These are phyloP conservation scores for Octodonta nipae DNA, from an alignment of 2,888 invertebrate genomes.

Conservation along the genomic window DNA sequence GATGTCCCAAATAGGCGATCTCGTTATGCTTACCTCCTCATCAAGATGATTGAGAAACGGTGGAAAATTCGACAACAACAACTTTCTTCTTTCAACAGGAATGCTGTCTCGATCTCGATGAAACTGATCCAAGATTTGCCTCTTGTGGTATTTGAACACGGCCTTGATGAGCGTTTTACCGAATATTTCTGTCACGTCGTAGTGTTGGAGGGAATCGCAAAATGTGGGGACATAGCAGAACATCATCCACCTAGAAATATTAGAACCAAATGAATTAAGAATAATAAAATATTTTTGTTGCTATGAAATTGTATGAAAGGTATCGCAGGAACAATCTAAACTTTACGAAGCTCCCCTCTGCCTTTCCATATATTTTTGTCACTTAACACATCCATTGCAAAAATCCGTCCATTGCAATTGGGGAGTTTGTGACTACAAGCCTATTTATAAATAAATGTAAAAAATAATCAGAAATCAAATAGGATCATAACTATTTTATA, in stretches of 20 bases:
- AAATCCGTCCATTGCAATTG: no score
- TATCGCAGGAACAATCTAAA: constrained; percentile 12
- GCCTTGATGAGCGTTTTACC: constrained; percentile 75
- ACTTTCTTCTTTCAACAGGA: constrained; percentile 69
- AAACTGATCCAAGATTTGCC: constrained; percentile 83
- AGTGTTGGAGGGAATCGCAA: constrained; percentile 83
- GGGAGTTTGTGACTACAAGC: no score
- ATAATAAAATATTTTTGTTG: neutral
- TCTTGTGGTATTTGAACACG: constrained; percentile 63
- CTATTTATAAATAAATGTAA: no score
- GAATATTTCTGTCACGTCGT: constrained; percentile 82
- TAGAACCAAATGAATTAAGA: no score
- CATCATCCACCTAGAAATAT: constrained; percentile 63
- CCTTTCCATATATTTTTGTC: constrained; percentile 11
- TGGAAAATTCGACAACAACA: constrained; percentile 81
- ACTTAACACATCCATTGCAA: no score
- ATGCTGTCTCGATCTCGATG: constrained; percentile 78
- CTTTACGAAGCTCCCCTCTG: constrained; percentile 10
- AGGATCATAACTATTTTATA: no score
- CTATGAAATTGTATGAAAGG: constrained; percentile 9
- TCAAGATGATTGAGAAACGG: constrained; percentile 80
- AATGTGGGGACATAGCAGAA: constrained; percentile 92
- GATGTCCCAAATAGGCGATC: constrained; percentile 88
- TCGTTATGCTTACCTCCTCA: constrained; percentile 71
- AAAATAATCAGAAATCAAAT: no score